These are phyloP conservation scores for Opisthocomus hoazin DNA, from an alignment of 2,113 vertebrate genomes.

Conservation along the genomic window DNA sequence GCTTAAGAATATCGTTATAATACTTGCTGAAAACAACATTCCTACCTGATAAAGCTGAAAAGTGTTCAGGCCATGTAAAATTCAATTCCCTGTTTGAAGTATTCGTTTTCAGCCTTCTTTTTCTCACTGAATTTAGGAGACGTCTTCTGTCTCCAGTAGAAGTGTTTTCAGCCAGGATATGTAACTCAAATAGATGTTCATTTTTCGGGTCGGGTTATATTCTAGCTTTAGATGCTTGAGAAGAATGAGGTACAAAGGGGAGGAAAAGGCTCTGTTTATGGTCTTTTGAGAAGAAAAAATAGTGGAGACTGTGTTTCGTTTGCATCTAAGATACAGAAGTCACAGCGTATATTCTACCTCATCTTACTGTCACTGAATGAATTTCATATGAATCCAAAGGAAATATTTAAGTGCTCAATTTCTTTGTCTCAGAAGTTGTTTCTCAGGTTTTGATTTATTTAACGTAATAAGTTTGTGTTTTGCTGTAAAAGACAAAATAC, in stretches of 20 bases:
- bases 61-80: neutral
- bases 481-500: neutral
- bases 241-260: neutral
- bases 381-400: neutral
- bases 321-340: neutral
- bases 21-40: neutral
- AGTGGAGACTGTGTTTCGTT: neutral
- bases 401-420: neutral
- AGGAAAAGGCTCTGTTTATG: neutral
- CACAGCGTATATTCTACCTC: neutral
- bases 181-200: neutral
- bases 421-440: neutral
- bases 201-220: neutral
- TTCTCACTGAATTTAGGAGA: neutral
- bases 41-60: neutral
- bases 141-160: neutral
- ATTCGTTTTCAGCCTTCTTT: neutral
- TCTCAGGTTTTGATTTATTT: neutral
- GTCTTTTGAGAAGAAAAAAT: neutral
- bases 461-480: neutral
- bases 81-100: neutral
- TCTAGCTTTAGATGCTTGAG: neutral
- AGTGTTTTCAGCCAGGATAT: neutral
- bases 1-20: neutral
- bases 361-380: neutral